Conservation (phyloP, 2,113 vertebrate genomes). For the Ivindomyrus marchei region DNA sequence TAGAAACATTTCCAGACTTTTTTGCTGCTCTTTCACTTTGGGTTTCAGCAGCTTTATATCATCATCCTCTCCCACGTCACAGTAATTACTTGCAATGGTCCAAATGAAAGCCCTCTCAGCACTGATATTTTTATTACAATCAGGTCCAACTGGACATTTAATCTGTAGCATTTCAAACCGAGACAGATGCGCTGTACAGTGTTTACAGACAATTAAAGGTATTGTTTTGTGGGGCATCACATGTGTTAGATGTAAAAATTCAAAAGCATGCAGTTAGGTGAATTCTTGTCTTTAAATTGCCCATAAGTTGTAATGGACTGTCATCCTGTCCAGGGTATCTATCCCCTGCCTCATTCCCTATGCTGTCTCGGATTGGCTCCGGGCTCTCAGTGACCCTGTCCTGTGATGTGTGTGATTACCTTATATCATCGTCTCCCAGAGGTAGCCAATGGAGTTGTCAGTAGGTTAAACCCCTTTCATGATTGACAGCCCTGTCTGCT, state of each 20-base stretch:
- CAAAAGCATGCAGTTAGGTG: neutral
- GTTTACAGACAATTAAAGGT: neutral
- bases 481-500: neutral
- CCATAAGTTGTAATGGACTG: neutral
- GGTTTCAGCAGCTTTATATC: neutral
- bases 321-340: neutral
- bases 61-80: neutral
- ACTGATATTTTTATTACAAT: slow-evolving; percentile 41
- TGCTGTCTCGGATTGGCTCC: neutral
- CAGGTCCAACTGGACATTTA: slow-evolving; percentile 24
- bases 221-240: neutral
- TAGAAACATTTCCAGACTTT: neutral
- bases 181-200: neutral
- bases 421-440: neutral
- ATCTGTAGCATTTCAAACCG: neutral
- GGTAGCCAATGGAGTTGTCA: neutral
- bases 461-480: neutral
- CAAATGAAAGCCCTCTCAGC: neutral
- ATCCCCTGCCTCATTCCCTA: neutral
- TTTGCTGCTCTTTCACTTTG: neutral
- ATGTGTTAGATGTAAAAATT: neutral
- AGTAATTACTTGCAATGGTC: slow-evolving; percentile 15
- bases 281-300: neutral
- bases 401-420: neutral
- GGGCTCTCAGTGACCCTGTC: neutral